phyloP scores from a whole-genome alignment of 2,888 invertebrate genomes.

The Cataglyphis cursor region DNA sequence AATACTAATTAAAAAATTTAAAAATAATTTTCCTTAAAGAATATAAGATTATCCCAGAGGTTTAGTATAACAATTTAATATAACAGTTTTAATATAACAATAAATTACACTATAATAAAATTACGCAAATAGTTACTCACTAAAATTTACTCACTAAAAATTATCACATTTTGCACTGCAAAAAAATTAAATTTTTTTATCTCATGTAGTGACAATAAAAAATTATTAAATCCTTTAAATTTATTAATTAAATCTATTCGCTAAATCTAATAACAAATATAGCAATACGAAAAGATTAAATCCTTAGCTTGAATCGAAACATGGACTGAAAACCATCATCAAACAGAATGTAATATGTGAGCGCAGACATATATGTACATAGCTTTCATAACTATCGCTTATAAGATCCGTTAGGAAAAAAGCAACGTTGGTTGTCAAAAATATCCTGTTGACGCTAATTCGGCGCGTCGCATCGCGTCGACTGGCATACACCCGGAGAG shows the following conservation, averaged over 20 bases:
- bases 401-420: constrained; percentile 25
- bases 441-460: constrained; percentile 72
- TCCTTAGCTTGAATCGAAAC: not conserved
- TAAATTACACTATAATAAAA: not conserved
- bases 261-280: not conserved
- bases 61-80: not conserved
- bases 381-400: constrained; percentile 8
- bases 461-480: constrained; percentile 66
- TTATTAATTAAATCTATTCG: not conserved
- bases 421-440: constrained; percentile 57
- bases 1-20: not conserved
- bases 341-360: constrained; percentile 8
- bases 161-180: not conserved
- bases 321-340: not conserved
- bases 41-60: not conserved
- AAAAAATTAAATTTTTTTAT: not conserved
- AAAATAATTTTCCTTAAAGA: not conserved
- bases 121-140: not conserved
- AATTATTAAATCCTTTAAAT: not conserved
- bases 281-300: not conserved
- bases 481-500: constrained; percentile 58
- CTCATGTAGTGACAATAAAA: not conserved
- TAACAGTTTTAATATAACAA: not conserved
- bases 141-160: not conserved
- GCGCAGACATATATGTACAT: not conserved